These are phyloP conservation scores for Hycleus phaleratus DNA, from an alignment of 1,140 invertebrate genomes.

Conservation along the genomic window DNA sequence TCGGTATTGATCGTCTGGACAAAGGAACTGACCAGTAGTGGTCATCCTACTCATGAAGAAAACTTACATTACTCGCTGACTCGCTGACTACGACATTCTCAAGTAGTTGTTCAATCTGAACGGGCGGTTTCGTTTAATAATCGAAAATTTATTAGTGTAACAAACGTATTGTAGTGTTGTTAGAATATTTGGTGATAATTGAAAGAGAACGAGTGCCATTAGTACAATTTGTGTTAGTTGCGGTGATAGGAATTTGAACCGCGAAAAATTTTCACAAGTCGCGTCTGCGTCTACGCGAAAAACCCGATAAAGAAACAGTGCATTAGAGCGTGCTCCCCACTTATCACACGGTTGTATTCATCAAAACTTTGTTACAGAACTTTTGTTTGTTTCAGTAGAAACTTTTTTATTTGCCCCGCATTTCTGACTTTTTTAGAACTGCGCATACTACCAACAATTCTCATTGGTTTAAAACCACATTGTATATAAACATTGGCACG, in stretches of 20 bases:
- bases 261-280: not conserved
- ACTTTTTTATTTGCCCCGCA: constrained; percentile 8
- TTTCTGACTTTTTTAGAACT: constrained; percentile 26
- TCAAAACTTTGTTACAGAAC: constrained; percentile 22
- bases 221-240: no score
- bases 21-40: constrained; percentile 41
- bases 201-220: no score
- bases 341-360: not conserved
- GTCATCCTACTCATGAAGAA: constrained; percentile 32
- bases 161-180: no score
- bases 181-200: no score
- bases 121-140: not conserved
- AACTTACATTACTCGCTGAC: constrained; percentile 22
- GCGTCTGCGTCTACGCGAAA: constrained; percentile 19
- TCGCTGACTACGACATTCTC: constrained; percentile 3
- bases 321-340: not conserved
- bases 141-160: no score
- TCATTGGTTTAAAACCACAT: constrained; percentile 22
- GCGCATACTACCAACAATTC: constrained; percentile 20
- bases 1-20: constrained; percentile 40
- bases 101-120: constrained; percentile 6
- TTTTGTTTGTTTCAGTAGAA: constrained; percentile 20
- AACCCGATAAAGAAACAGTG: not conserved
- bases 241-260: no score
- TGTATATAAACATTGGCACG: constrained; percentile 22